Percentiles rank a stretch among this genome's conserved stretches.
Evolutionary conservation across 2,797 vertebrate genomes (phyloP).

Genomic region (Macropodus opercularis): DNA sequence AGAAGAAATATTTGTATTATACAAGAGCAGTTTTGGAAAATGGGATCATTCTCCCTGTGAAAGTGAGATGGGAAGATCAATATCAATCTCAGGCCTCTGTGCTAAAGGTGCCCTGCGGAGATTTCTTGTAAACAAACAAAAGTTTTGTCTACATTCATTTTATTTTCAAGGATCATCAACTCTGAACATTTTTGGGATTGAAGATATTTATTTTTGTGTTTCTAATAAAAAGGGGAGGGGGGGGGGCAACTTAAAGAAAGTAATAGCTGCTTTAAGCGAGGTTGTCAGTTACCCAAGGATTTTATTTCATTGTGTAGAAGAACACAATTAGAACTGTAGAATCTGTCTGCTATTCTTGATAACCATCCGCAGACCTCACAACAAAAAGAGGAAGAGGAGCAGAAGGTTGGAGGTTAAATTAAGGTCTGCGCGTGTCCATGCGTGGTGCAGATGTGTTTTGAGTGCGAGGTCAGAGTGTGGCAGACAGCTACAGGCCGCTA

Average conservation of each 20-base stretch:
- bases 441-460: too few species aligned
- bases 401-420: too few species aligned
- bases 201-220: not conserved
- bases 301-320: too few species aligned
- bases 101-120: not conserved
- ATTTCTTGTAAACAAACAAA: not conserved
- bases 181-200: not conserved
- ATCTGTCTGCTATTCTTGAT: too few species aligned
- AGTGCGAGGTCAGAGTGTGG: constrained; percentile 4
- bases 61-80: not conserved
- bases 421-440: too few species aligned
- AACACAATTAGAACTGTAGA: too few species aligned
- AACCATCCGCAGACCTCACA: too few species aligned
- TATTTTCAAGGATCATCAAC: not conserved
- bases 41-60: not conserved
- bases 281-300: not conserved
- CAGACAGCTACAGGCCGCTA: constrained; percentile 8
- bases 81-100: not conserved
- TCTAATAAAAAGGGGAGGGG: too few species aligned
- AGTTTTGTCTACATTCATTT: not conserved
- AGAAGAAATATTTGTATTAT: not conserved
- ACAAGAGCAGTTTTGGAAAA: not conserved
- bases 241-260: too few species aligned
- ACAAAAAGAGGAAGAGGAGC: too few species aligned
- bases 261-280: not conserved